These are phyloP conservation scores for Drosophila robusta DNA, from an alignment of 2,888 invertebrate species.

Conservation along the genomic window DNA sequence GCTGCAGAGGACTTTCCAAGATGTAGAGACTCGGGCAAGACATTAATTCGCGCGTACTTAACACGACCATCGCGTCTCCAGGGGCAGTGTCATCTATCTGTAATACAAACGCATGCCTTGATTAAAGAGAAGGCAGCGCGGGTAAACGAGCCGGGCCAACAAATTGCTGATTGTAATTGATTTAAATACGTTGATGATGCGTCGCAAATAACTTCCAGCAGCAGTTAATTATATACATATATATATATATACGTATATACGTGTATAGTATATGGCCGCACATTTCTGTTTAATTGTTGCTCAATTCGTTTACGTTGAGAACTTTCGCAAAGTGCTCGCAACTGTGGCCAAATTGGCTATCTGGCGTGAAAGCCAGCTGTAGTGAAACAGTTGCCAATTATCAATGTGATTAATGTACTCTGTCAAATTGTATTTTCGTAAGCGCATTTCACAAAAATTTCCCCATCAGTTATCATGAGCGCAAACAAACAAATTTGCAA, in stretches of 20 bases:
- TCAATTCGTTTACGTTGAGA: conserved; percentile 43
- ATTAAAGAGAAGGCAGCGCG: conserved; percentile 36
- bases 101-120: conserved; percentile 77
- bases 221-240: conserved; percentile 43
- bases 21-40: conserved; percentile 74
- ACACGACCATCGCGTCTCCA: conserved; percentile 55
- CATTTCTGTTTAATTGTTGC: conserved; percentile 55
- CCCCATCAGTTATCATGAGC: conserved; percentile 73
- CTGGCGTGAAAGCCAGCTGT: conserved; percentile 60
- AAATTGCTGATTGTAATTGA: conserved; percentile 82
- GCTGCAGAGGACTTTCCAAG: conserved; percentile 62
- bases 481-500: conserved; percentile 75
- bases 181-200: conserved; percentile 82
- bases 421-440: conserved; percentile 74
- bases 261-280: conserved; percentile 41
- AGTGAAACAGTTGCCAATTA: conserved; percentile 73
- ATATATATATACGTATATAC: neutral
- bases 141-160: conserved; percentile 35
- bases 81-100: conserved; percentile 63
- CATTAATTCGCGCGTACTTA: conserved; percentile 81
- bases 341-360: conserved; percentile 11
- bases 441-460: conserved; percentile 73
- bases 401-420: conserved; percentile 70
- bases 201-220: conserved; percentile 78
- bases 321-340: conserved; percentile 50